A percentile compares a stretch with the other conserved stretches of the same genome.
Conservation (phyloP, 2,888 invertebrate species). For the Clanis bilineata region DNA sequence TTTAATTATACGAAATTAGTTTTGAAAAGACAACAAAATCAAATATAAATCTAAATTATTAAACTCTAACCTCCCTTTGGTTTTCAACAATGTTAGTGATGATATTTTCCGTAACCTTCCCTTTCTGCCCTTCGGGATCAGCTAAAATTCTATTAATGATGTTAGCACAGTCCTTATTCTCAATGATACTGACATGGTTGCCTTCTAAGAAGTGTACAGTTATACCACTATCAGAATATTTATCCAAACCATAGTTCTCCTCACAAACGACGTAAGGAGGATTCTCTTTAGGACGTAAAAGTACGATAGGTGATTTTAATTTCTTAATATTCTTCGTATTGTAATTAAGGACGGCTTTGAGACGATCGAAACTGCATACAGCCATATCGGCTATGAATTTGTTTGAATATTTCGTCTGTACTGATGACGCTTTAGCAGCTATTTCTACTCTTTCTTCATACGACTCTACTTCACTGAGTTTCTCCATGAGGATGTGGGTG, state of each 20-base stretch:
- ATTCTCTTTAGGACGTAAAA: slow-evolving; percentile 84
- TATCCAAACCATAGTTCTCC: slow-evolving; percentile 85
- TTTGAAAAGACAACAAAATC: slow-evolving; percentile 19
- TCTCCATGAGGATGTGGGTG: slow-evolving; percentile 56
- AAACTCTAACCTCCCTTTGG: slow-evolving; percentile 50
- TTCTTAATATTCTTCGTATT: slow-evolving; percentile 69
- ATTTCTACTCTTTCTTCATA: slow-evolving; percentile 82
- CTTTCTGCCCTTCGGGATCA: slow-evolving; percentile 42
- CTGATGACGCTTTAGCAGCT: slow-evolving; percentile 60
- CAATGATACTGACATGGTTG: slow-evolving; percentile 86
- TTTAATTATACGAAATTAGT: slow-evolving; percentile 18
- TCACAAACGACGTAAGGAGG: slow-evolving; percentile 76
- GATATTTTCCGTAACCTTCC: slow-evolving; percentile 52
- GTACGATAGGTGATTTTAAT: slow-evolving; percentile 80
- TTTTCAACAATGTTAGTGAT: slow-evolving; percentile 67
- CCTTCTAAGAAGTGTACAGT: slow-evolving; percentile 86
- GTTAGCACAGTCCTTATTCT: slow-evolving; percentile 84
- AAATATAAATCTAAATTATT: slow-evolving; percentile 23
- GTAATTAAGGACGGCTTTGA: slow-evolving; percentile 77
- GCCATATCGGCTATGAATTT: slow-evolving; percentile 54
- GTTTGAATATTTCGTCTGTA: slow-evolving; percentile 63
- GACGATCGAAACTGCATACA: slow-evolving; percentile 67
- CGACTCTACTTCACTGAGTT: slow-evolving; percentile 76
- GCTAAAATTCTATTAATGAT: slow-evolving; percentile 79
- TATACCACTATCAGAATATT: slow-evolving; percentile 80